Percentiles rank a stretch among this genome's conserved stretches.
phyloP scores from a whole-genome alignment of 1,140 invertebrate genomes.

The Lerema accius region DNA sequence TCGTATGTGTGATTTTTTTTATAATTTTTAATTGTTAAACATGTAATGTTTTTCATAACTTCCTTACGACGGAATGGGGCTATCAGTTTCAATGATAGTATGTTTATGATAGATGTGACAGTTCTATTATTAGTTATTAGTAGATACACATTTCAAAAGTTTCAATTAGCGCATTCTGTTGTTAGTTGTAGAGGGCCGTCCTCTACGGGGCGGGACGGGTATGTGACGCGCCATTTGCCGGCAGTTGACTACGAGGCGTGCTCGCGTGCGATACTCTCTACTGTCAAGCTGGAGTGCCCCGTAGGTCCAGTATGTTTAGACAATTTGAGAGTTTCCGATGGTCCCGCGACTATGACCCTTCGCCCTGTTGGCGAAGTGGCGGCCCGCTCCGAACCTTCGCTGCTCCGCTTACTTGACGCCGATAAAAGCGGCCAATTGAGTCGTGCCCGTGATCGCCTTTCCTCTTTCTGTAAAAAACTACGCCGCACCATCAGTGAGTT shows the following conservation, averaged over 20 bases:
- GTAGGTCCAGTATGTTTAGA: conserved; percentile 73
- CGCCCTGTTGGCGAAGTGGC: conserved; percentile 66
- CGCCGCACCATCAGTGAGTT: conserved; percentile 79
- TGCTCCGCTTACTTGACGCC: conserved; percentile 67
- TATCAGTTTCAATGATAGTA: conserved; percentile 17
- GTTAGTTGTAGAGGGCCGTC: conserved; percentile 47
- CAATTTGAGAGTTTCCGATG: conserved; percentile 63
- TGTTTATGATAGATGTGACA: neutral
- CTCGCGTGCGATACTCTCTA: conserved; percentile 67
- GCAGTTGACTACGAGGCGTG: conserved; percentile 70
- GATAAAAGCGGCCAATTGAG: conserved; percentile 73
- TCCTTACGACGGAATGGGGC: conserved; percentile 9
- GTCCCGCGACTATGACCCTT: conserved; percentile 54
- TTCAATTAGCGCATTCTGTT: conserved; percentile 60
- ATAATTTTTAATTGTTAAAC: no score
- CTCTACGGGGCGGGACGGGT: conserved; percentile 51
- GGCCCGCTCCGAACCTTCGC: conserved; percentile 69
- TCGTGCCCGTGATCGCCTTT: conserved; percentile 70
- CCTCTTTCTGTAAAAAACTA: conserved; percentile 77
- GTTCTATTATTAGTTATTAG: conserved; percentile 3
- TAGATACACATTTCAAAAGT: conserved; percentile 42
- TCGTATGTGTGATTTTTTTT: no score
- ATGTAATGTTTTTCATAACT: no score
- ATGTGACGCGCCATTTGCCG: conserved; percentile 47
- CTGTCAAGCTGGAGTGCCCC: conserved; percentile 72